Conservation (phyloP, 1,140 invertebrate genomes). For the Brachionus plicatilis region DNA sequence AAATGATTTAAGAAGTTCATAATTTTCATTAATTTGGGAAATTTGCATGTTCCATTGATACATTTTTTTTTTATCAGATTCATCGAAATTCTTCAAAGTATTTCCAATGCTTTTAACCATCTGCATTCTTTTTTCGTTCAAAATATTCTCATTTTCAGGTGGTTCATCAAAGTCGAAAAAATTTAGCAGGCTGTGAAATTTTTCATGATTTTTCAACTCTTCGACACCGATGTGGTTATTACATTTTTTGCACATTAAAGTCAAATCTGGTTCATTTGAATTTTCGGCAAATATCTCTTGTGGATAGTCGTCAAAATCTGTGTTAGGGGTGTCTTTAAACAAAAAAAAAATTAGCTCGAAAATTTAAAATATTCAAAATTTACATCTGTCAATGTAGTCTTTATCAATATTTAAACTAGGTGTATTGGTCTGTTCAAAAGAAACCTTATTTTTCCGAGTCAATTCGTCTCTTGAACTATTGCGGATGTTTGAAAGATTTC, state of each 20-base stretch:
- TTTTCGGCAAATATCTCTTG: neutral
- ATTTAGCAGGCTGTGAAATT: neutral
- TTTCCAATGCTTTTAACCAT: neutral
- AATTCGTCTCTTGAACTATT: neutral
- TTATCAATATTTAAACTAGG: conserved; percentile 30
- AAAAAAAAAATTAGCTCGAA: neutral
- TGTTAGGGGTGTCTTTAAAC: neutral
- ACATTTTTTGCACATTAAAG: conserved; percentile 6
- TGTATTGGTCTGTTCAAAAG: neutral
- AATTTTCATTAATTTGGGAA: conserved; percentile 4
- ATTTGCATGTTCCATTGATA: conserved; percentile 15
- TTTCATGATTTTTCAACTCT: conserved; percentile 3
- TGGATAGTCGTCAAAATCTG: conserved; percentile 24
- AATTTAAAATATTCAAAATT: neutral
- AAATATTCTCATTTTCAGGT: neutral
- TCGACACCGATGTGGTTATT: neutral
- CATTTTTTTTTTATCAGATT: neutral
- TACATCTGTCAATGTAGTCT: conserved; percentile 7
- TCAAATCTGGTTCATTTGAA: neutral
- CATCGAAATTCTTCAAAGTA: neutral
- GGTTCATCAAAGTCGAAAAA: neutral
- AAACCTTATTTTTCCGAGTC: conserved; percentile 1
- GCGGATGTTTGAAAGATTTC: neutral
- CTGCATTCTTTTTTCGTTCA: neutral
- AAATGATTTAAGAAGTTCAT: conserved; percentile 27